Base-by-base conservation (phyloP, 2,113 vertebrate genomes). In the Orthonyx spaldingii region DNA sequence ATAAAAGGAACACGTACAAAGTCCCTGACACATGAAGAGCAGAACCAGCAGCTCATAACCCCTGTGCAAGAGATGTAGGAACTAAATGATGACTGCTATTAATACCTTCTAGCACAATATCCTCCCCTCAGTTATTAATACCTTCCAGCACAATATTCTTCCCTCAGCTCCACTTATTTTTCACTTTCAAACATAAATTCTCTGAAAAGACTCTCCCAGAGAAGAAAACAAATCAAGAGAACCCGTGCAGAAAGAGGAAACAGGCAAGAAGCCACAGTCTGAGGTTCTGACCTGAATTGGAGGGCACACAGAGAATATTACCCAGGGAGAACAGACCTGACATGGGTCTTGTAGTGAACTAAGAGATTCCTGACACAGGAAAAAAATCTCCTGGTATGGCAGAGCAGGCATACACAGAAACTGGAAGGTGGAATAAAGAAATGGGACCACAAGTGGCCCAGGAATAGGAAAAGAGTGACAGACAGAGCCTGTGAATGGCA, bases 41-140 rank as follows among this genome's bases (percentile, higher is more conserved):
- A 87, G 74, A 85, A 89, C 11, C 53, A 79, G 56, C 46, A 92
- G 59, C 39, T 57, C 59, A 24, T 19, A 83, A 64, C 13, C 47
- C 76, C 55, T 81, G 39, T 84, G 26, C 80, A 66, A 81, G 60
- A 87, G 35, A 91, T 77, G 55, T 17, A 33, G 33, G 69, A 84
- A 37, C 64, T 87, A 74, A 89, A 57, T 33, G 41, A 92, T 46
- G 68, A 77, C 89, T 92, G 39, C 68, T 92, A 90, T 93, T 94
- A 90, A 92, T 70, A 90, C 56, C 69, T 84, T 10, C 90, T 30
- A 76, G 57, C 47, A 89, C 84, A 91, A 61, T 66, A 94, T 53
- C 49, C n/a, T 89, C 52, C 41, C n/a, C 66, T 57, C 46, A 93
- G 93, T 81, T 93, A 85, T 78, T 76, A 92, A 96, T 68, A 90